A percentile compares a stretch with the other conserved stretches of the same genome.
Evolutionary conservation across 2,888 invertebrate genomes (phyloP).

Genomic region (Cataglyphis albicans): DNA sequence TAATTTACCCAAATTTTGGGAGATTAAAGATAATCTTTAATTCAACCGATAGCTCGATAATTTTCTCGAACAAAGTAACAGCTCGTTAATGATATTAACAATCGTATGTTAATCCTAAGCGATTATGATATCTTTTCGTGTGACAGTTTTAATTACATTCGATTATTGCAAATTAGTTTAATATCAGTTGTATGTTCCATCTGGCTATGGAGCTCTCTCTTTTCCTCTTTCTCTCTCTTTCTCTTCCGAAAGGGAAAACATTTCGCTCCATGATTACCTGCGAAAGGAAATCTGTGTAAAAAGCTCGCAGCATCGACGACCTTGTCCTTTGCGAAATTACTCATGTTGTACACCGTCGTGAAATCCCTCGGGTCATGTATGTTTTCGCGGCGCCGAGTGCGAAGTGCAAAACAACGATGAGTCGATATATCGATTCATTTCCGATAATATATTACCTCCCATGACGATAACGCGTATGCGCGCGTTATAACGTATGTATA

Average conservation of each 20-base stretch:
- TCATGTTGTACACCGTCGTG: slow-evolving; percentile 46
- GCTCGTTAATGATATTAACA: background rate
- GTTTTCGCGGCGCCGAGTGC: slow-evolving; percentile 58
- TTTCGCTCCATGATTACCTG: background rate
- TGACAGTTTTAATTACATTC: background rate
- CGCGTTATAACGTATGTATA: background rate
- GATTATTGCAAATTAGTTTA: slow-evolving; percentile 1
- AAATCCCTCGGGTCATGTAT: slow-evolving; percentile 64
- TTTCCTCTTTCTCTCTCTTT: background rate
- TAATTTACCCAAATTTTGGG: slow-evolving; percentile 17
- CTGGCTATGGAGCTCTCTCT: background rate
- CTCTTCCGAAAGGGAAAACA: slow-evolving; percentile 16
- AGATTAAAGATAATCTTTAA: background rate
- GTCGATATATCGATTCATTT: slow-evolving; percentile 75
- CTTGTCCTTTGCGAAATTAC: slow-evolving; percentile 70
- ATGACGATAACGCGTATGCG: slow-evolving; percentile 62
- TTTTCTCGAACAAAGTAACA: background rate
- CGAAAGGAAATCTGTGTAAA: slow-evolving; percentile 49
- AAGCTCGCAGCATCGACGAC: slow-evolving; percentile 57
- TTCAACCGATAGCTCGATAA: background rate
- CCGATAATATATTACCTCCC: slow-evolving; percentile 73
- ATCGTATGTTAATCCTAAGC: background rate
- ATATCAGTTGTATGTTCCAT: background rate
- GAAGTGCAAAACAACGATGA: slow-evolving; percentile 62
- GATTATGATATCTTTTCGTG: background rate